Conservation (phyloP, 1,140 invertebrate genomes). For the Cyphomyrmex costatus region DNA sequence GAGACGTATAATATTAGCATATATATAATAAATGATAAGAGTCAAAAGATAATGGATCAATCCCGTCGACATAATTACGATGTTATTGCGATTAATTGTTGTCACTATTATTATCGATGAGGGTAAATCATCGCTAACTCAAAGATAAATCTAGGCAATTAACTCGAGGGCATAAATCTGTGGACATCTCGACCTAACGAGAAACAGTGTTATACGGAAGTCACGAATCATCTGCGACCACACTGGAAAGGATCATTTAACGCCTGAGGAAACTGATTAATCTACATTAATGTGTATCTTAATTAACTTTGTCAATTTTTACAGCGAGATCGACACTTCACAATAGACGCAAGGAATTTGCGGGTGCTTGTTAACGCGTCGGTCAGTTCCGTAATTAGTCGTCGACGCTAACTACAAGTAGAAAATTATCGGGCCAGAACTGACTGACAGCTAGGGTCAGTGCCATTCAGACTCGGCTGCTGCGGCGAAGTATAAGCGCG, state of each 20-base stretch:
- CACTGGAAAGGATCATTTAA: neutral
- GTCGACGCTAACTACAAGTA: slow-evolving; percentile 33
- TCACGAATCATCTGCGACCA: neutral
- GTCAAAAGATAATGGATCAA: slow-evolving; percentile 7
- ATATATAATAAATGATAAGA: neutral
- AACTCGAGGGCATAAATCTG: neutral
- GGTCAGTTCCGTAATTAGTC: slow-evolving; percentile 8
- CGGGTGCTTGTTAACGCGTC: neutral
- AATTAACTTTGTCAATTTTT: neutral
- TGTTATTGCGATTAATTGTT: slow-evolving; percentile 27
- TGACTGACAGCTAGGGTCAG: slow-evolving; percentile 64
- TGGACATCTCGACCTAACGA: neutral
- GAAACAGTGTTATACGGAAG: neutral
- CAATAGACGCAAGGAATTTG: neutral
- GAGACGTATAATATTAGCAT: neutral
- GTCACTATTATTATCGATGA: slow-evolving; percentile 54
- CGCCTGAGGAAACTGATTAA: neutral
- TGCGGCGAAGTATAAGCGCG: neutral
- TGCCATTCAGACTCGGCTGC: slow-evolving; percentile 38
- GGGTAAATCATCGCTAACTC: slow-evolving; percentile 7
- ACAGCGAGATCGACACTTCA: neutral
- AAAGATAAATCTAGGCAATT: slow-evolving; percentile 25
- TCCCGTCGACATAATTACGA: slow-evolving; percentile 30
- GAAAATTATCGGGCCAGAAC: slow-evolving; percentile 20
- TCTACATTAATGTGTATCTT: neutral